Evolutionary conservation across 2,113 vertebrate species (phyloP), one percentile per base, ranked within the genome.

Genomic region (Gobio gobio): DNA sequence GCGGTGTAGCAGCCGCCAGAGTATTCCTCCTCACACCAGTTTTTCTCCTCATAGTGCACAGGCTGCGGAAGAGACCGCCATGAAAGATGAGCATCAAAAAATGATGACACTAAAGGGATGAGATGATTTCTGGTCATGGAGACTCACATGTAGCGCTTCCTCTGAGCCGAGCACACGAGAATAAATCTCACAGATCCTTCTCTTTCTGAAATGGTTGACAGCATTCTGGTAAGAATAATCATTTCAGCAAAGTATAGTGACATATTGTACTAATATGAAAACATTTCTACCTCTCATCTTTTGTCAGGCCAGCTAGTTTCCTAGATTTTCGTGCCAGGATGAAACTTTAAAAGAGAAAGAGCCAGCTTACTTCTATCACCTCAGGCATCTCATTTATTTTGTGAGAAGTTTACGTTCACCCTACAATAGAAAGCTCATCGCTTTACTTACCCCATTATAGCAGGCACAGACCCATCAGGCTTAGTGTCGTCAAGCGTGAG

Each of bases 21-120:
- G 91, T 99, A 99, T 84, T 99, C 96, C 77, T 99, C 98, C 83
- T 99, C 98, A 92, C 97, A 97, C 98, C 98, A 99, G 93, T 99
- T 97, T 95, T 98, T 99, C 93, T 99, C 98, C 93, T 99, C 98
- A 18, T 99, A 99, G 91, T 99, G 98, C 66, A 97, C 94, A 0
- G 98, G 97, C 98, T 99, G 49, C 4, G 87, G 18, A 51, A 40
- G 33, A 81, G 18, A 81, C 40, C 36, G 0, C 36, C 77, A 45
- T 64, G 24, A 61, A 78, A 40, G 3, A 10, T n/a, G 22, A 54
- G 45, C 14, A 16, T 68, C 12, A 20, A 47, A 49, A 51, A 47
- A 51, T 20, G 2, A 33, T 4, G 73, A 85, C 20, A 36, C 56
- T 24, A n/a, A 36, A 59, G 29, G 20, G 2, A 29, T 29, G 29